phyloP scores from a whole-genome alignment of 2,888 invertebrate species.

The Phlogophora meticulosa region DNA sequence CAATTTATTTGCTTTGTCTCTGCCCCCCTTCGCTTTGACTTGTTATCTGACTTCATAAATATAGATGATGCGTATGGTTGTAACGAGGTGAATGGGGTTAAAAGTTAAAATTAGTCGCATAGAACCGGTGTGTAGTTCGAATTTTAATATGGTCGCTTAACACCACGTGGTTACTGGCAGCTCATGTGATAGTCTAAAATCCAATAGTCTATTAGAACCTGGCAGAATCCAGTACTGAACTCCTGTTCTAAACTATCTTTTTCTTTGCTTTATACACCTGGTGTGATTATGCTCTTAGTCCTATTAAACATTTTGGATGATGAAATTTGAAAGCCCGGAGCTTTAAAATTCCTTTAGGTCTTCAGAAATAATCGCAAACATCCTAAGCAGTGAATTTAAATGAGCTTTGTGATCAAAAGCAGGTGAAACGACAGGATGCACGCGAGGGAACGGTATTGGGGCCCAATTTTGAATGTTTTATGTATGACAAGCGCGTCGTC shows the following conservation, averaged over 20 bases:
- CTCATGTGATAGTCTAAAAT: background rate
- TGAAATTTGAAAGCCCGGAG: slow-evolving; percentile 8
- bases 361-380: slow-evolving; percentile 41
- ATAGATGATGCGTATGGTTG: slow-evolving; percentile 39
- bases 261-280: no score
- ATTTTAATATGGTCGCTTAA: background rate
- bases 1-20: slow-evolving; percentile 67
- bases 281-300: no score
- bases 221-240: no score
- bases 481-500: slow-evolving; percentile 34
- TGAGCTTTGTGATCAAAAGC: slow-evolving; percentile 54
- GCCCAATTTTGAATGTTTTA: slow-evolving; percentile 50
- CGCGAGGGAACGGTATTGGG: slow-evolving; percentile 54
- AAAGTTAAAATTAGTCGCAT: slow-evolving; percentile 37
- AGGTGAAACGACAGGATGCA: slow-evolving; percentile 59
- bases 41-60: slow-evolving; percentile 60
- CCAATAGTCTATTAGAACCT: background rate
- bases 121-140: background rate
- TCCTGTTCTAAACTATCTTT: no score
- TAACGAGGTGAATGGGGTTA: slow-evolving; percentile 43
- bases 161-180: slow-evolving; percentile 12
- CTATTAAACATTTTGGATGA: background rate
- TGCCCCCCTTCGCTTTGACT: slow-evolving; percentile 51
- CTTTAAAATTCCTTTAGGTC: slow-evolving; percentile 11
- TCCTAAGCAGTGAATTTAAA: slow-evolving; percentile 58